These are phyloP conservation scores for Dendrolimus houi DNA, from an alignment of 2,888 invertebrate genomes.

Conservation along the genomic window DNA sequence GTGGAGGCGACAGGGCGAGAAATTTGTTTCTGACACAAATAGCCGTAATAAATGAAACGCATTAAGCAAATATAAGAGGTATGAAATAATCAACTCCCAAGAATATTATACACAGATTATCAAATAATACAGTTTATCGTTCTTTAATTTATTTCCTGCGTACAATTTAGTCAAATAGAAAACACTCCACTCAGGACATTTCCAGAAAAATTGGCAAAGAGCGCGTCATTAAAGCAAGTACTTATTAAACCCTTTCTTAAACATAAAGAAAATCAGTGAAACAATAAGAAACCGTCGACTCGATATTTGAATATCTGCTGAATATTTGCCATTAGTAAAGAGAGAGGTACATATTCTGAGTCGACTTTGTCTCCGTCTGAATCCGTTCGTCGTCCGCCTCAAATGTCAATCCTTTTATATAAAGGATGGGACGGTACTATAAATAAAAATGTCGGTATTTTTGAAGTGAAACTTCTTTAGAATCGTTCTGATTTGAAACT, in stretches of 20 bases:
- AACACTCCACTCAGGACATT: no score
- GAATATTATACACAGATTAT: no score
- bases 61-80: no score
- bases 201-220: not conserved
- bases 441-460: not conserved
- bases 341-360: slow-evolving; percentile 33
- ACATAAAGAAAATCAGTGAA: slow-evolving; percentile 3
- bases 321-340: slow-evolving; percentile 57
- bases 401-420: slow-evolving; percentile 73
- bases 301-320: slow-evolving; percentile 46
- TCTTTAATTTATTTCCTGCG: no score
- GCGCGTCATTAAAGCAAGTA: not conserved
- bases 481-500: no score
- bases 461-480: no score
- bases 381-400: slow-evolving; percentile 60
- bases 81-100: no score
- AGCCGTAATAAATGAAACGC: no score
- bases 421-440: slow-evolving; percentile 25
- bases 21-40: no score
- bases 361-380: slow-evolving; percentile 63
- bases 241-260: slow-evolving; percentile 3
- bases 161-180: no score
- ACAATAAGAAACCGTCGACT: slow-evolving; percentile 10
- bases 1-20: no score
- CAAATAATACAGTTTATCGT: no score